Evolutionary conservation across 2,113 vertebrate genomes (phyloP).

Genomic region (Ariopsis seemanni): DNA sequence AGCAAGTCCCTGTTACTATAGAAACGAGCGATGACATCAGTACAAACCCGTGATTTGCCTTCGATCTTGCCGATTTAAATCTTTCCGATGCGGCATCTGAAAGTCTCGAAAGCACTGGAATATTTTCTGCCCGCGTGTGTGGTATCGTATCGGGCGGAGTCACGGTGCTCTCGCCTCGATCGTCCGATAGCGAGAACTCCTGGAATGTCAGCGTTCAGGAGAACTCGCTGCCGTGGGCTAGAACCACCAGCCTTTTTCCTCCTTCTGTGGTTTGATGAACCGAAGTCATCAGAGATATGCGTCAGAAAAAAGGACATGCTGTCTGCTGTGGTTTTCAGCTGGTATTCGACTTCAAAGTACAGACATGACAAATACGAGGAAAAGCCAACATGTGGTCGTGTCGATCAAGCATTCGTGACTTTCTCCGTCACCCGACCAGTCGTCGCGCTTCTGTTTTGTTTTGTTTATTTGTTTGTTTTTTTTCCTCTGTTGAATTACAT

Average conservation of each 20-base stretch:
- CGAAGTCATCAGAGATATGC: not conserved
- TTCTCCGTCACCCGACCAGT: not conserved
- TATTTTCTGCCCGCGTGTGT: too few species aligned
- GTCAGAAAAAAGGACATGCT: constrained; percentile 7
- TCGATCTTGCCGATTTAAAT: constrained; percentile 45
- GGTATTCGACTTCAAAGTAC: not conserved
- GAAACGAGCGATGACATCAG: not conserved
- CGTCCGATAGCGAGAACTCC: not conserved
- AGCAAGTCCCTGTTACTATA: not conserved
- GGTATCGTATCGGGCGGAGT: not conserved
- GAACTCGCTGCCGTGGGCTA: not conserved
- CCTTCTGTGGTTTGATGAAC: constrained; percentile 2
- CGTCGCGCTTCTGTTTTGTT: not conserved
- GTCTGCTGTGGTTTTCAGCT: not conserved
- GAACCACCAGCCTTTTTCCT: not conserved
- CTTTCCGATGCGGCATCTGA: constrained; percentile 57
- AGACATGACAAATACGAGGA: constrained; percentile 1
- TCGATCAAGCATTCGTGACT: not conserved
- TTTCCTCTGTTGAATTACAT: not conserved
- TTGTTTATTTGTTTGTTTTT: not conserved
- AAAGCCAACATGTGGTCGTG: not conserved
- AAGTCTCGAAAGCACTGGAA: constrained; percentile 3
- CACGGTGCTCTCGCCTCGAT: too few species aligned
- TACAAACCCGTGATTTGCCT: not conserved
- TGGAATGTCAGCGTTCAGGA: not conserved